Percentiles rank a stretch among this genome's conserved stretches.
phyloP scores from a whole-genome alignment of 1,140 invertebrate species.

The Lepidurus arcticus region DNA sequence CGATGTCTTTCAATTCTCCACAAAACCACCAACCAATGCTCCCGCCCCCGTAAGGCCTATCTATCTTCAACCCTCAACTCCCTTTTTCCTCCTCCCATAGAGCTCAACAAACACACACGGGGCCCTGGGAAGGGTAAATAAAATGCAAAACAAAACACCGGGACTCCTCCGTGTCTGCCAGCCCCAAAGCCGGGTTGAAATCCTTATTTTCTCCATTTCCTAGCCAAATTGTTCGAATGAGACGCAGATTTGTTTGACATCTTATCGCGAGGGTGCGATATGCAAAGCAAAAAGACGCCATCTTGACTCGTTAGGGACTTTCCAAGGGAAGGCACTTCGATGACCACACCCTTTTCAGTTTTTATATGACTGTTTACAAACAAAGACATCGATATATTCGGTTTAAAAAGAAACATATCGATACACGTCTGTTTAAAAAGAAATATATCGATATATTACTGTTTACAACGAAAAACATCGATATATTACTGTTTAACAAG shows the following conservation, averaged over 20 bases:
- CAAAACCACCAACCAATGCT: slow-evolving; percentile 26
- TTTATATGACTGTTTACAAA: no score
- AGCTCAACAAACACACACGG: slow-evolving; percentile 11
- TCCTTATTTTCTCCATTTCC: not conserved
- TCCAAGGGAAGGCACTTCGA: not conserved
- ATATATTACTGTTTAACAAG: no score
- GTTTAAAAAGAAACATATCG: no score
- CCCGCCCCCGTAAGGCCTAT: slow-evolving; percentile 36
- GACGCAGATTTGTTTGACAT: slow-evolving; percentile 18
- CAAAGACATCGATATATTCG: no score
- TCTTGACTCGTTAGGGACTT: not conserved
- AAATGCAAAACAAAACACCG: slow-evolving; percentile 10
- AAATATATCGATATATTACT: no score
- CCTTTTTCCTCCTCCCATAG: slow-evolving; percentile 35
- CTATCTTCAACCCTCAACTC: slow-evolving; percentile 29
- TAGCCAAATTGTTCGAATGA: slow-evolving; percentile 4
- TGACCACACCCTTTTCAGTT: not conserved
- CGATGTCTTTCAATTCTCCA: not conserved
- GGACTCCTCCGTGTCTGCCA: not conserved
- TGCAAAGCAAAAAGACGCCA: not conserved
- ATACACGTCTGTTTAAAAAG: no score
- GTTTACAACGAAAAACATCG: no score
- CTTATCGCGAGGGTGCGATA: slow-evolving; percentile 14
- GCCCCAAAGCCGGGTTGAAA: not conserved
- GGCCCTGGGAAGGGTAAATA: slow-evolving; percentile 18